These are phyloP conservation scores for Leguminivora glycinivorella DNA, from an alignment of 1,140 invertebrate genomes.

Conservation along the genomic window DNA sequence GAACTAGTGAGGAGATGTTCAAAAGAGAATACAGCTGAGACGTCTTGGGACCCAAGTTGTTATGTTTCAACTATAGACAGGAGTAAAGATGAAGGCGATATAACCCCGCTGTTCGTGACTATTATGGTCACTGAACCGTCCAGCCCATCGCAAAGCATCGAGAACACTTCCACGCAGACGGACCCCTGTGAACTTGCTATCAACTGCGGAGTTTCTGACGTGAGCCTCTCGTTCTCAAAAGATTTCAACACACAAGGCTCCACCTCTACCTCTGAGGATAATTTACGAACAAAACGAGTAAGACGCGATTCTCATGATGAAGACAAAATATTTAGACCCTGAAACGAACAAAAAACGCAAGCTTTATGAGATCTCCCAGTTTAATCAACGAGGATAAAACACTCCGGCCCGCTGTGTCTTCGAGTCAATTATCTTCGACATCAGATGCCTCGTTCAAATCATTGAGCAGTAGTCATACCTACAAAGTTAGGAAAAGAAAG, in stretches of 20 bases:
- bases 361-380: neutral
- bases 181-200: constrained; percentile 43
- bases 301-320: constrained; percentile 51
- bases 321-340: constrained; percentile 40
- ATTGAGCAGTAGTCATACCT: constrained; percentile 62
- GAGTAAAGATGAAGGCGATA: constrained; percentile 45
- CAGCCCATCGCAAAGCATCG: constrained; percentile 43
- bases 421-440: constrained; percentile 51
- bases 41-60: constrained; percentile 60
- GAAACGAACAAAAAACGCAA: constrained; percentile 11
- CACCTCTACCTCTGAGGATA: constrained; percentile 46
- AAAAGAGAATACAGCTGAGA: constrained; percentile 48
- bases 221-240: constrained; percentile 55
- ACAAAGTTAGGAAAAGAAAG: constrained; percentile 63
- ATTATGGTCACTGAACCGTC: constrained; percentile 51
- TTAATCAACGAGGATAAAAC: constrained; percentile 41
- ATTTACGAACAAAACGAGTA: constrained; percentile 50
- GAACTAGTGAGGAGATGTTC: constrained; percentile 63
- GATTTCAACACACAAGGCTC: constrained; percentile 51
- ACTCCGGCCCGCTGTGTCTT: constrained; percentile 37
- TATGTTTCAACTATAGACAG: constrained; percentile 49
- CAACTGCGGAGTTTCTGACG: constrained; percentile 45
- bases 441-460: constrained; percentile 71
- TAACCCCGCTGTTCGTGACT: constrained; percentile 57
- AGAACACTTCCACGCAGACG: constrained; percentile 56